phyloP scores from a whole-genome alignment of 2,797 vertebrate species.

The Podarcis siculus region DNA sequence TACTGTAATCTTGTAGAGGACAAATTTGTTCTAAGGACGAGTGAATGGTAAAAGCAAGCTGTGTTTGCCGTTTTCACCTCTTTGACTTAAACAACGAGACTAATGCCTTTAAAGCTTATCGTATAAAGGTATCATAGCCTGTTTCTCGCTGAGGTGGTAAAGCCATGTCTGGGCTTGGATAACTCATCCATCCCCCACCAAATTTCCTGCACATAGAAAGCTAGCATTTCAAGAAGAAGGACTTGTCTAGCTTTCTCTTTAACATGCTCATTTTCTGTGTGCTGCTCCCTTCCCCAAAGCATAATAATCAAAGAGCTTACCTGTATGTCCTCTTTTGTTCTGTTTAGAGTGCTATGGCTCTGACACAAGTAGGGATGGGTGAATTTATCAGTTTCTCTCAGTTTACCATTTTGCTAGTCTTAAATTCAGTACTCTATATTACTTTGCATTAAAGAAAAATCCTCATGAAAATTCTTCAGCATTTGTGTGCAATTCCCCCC shows the following conservation, averaged over 20 bases:
- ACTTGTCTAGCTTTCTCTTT: not conserved
- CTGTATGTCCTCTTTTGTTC: no score
- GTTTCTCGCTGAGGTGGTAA: not conserved
- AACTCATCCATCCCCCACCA: not conserved
- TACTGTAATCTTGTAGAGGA: constrained; percentile 52
- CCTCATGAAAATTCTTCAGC: no score
- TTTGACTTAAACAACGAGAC: not conserved
- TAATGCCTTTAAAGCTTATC: constrained; percentile 47
- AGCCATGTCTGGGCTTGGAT: not conserved
- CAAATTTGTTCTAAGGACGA: constrained; percentile 53
- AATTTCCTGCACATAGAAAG: not conserved
- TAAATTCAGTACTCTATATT: no score
- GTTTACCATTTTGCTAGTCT: no score
- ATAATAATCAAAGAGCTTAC: no score
- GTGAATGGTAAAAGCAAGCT: constrained; percentile 24
- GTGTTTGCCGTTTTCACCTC: constrained; percentile 16
- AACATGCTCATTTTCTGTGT: not conserved
- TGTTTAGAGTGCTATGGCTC: no score
- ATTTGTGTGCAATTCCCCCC: no score
- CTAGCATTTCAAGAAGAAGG: not conserved
- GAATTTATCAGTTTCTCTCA: no score
- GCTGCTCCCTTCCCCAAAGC: no score
- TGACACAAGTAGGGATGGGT: no score
- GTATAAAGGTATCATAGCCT: not conserved
- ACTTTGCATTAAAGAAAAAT: no score